phyloP scores from a whole-genome alignment of 2,113 vertebrate species.

The Plecotus auritus region DNA sequence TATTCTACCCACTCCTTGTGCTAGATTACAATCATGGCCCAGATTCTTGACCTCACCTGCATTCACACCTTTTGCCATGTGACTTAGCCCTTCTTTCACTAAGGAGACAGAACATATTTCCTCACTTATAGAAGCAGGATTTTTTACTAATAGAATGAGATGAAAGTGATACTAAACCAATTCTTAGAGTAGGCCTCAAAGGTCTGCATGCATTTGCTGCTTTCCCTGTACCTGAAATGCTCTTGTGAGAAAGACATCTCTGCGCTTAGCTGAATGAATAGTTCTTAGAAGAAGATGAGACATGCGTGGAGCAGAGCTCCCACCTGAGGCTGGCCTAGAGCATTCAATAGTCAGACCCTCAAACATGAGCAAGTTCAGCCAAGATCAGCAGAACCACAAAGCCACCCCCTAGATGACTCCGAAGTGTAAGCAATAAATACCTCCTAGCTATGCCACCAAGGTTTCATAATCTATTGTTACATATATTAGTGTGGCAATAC shows the following conservation, averaged over 20 bases:
- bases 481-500: not conserved
- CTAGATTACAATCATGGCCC: not conserved
- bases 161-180: not conserved
- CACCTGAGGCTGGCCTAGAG: not conserved
- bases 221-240: not conserved
- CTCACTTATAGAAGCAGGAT: not conserved
- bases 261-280: not conserved
- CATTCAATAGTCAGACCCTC: not conserved
- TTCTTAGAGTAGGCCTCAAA: not conserved
- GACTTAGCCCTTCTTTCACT: not conserved
- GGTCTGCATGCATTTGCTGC: not conserved
- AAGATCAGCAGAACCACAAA: not conserved
- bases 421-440: not conserved
- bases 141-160: not conserved
- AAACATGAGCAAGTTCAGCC: not conserved
- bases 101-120: not conserved
- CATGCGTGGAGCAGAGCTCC: not conserved
- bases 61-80: not conserved
- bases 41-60: not conserved
- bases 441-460: not conserved
- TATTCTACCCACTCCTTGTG: not conserved
- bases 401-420: not conserved
- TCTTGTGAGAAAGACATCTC: not conserved
- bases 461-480: not conserved
- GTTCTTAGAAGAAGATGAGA: not conserved